Conservation (phyloP, 2,888 invertebrate species). For the Tineola bisselliella region DNA sequence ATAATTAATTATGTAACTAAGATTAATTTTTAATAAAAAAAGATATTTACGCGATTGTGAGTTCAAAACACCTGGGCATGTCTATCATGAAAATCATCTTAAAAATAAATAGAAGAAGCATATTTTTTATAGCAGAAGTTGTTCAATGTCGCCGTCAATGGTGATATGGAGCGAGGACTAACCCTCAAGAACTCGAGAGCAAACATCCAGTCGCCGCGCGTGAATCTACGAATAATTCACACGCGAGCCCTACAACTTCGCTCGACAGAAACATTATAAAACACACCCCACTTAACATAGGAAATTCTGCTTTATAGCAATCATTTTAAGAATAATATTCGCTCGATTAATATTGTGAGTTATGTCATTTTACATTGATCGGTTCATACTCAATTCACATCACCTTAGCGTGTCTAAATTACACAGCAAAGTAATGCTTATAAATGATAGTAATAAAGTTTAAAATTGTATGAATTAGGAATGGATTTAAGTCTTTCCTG, state of each 20-base stretch:
- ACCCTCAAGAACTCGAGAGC: constrained; percentile 22
- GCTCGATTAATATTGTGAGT: neutral
- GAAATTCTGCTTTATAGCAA: neutral
- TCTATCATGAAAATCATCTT: too few relatives aligned
- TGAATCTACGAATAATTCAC: constrained; percentile 68
- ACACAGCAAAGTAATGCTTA: too few relatives aligned
- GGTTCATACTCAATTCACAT: neutral
- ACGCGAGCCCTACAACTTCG: constrained; percentile 55
- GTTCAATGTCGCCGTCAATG: constrained; percentile 18
- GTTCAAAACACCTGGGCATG: too few relatives aligned
- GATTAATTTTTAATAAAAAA: too few relatives aligned
- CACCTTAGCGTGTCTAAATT: neutral
- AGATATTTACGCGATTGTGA: too few relatives aligned
- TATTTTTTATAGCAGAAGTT: constrained; percentile 19
- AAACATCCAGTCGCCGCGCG: constrained; percentile 60
- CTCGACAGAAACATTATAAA: neutral
- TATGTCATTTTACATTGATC: neutral
- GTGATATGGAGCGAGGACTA: constrained; percentile 62
- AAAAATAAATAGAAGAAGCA: neutral
- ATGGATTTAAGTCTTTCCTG: neutral
- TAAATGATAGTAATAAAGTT: neutral
- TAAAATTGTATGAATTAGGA: neutral
- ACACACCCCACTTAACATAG: neutral
- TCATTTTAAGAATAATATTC: neutral
- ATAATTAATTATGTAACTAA: too few relatives aligned